Evolutionary conservation across 2,888 invertebrate genomes (phyloP).

Genomic region (Tachina grossa): DNA sequence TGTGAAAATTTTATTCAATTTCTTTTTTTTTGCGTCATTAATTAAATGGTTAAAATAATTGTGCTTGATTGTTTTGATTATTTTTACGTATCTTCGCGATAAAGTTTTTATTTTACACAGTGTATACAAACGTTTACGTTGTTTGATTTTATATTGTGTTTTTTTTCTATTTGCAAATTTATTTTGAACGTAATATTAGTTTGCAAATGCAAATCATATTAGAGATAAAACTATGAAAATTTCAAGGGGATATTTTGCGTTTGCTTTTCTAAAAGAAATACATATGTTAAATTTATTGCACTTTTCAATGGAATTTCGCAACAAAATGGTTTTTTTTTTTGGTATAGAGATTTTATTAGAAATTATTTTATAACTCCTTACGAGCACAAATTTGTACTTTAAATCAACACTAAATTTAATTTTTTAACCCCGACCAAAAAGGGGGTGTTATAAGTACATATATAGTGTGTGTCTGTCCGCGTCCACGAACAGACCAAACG

Average conservation of each 20-base stretch:
- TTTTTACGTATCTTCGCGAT: constrained; percentile 26
- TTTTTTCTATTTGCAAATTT: neutral
- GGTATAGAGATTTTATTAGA: no score
- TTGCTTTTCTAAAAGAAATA: neutral
- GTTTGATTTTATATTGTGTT: constrained; percentile 4
- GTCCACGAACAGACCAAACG: no score
- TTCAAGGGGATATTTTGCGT: neutral
- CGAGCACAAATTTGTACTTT: no score
- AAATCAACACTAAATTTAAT: no score
- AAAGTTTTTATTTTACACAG: constrained; percentile 41
- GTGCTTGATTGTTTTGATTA: constrained; percentile 18
- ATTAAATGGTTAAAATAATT: constrained; percentile 35
- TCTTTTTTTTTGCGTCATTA: constrained; percentile 45
- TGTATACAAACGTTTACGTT: constrained; percentile 33
- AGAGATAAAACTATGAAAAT: neutral
- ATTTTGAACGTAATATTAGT: constrained; percentile 1
- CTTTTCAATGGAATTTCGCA: no score
- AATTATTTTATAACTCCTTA: no score
- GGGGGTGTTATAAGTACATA: no score
- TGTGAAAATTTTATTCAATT: constrained; percentile 40
- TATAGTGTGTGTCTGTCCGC: no score
- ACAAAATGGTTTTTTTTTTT: no score
- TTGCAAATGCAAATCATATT: constrained; percentile 10
- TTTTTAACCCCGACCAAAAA: no score
- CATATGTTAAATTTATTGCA: neutral